Evolutionary conservation across 2,113 vertebrate genomes (phyloP).

Genomic region (Gallinago undulata): DNA sequence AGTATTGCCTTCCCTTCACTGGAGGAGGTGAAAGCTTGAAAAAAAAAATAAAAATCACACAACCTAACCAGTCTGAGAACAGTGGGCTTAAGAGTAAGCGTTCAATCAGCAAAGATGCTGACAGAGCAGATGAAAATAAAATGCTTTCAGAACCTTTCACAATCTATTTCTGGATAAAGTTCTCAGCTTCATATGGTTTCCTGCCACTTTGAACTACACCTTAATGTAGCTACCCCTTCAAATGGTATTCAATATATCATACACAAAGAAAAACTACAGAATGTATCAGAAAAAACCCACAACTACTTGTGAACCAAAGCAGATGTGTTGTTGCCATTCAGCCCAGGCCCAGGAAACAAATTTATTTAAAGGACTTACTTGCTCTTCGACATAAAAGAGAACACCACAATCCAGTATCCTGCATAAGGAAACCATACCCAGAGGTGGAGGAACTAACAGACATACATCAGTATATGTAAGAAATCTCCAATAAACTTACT

Average conservation of each 20-base stretch:
- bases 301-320: neutral
- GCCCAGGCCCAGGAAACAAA: neutral
- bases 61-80: slow-evolving; percentile 1
- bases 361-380: neutral
- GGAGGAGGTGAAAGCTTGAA: neutral
- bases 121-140: slow-evolving; percentile 47
- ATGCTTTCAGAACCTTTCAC: slow-evolving; percentile 47
- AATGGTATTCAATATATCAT: neutral
- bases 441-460: neutral
- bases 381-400: neutral
- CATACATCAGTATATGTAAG: neutral
- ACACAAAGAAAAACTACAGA: neutral
- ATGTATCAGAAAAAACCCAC: neutral
- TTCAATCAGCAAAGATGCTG: neutral
- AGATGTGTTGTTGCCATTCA: neutral
- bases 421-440: neutral
- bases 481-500: neutral
- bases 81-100: neutral
- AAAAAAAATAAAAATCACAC: neutral
- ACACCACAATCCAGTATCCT: neutral
- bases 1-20: neutral
- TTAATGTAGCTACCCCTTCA: neutral
- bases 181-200: neutral
- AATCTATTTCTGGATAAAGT: slow-evolving; percentile 40
- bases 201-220: slow-evolving; percentile 17